phyloP scores from a whole-genome alignment of 2,113 vertebrate species.

The Grallaria varia region DNA sequence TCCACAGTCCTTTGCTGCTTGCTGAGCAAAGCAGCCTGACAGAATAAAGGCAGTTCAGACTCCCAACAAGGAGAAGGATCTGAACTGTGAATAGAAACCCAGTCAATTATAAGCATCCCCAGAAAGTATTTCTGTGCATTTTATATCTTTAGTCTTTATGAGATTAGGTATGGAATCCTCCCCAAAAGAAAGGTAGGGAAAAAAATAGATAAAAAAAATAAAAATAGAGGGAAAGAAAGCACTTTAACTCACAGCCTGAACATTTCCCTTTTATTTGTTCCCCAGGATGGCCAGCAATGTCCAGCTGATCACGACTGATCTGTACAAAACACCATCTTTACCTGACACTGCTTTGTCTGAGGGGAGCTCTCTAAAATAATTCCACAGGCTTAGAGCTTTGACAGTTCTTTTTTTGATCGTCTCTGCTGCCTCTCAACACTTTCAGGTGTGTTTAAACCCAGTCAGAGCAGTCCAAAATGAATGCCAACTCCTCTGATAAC shows the following conservation, averaged over 20 bases:
- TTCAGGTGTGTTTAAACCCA: background rate
- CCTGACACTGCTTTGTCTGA: background rate
- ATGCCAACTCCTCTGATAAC: background rate
- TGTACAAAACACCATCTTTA: background rate
- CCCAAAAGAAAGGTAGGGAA: background rate
- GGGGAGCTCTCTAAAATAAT: constrained; percentile 36
- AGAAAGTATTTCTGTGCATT: background rate
- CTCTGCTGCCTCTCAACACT: background rate
- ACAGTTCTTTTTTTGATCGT: constrained; percentile 28
- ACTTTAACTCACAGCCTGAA: background rate
- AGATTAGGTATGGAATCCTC: background rate
- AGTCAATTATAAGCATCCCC: background rate
- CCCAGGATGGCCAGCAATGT: background rate
- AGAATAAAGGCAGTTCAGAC: background rate
- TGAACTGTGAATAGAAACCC: background rate
- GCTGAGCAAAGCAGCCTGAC: background rate
- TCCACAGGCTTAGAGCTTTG: background rate
- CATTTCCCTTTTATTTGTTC: background rate
- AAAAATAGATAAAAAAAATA: background rate
- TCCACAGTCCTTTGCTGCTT: background rate
- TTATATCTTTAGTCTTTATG: background rate
- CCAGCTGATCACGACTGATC: constrained; percentile 8
- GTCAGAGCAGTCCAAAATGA: background rate
- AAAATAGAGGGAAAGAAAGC: background rate
- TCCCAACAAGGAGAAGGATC: background rate